Evolutionary conservation across 1,140 invertebrate genomes (phyloP).

Genomic region (Phthorimaea operculella): DNA sequence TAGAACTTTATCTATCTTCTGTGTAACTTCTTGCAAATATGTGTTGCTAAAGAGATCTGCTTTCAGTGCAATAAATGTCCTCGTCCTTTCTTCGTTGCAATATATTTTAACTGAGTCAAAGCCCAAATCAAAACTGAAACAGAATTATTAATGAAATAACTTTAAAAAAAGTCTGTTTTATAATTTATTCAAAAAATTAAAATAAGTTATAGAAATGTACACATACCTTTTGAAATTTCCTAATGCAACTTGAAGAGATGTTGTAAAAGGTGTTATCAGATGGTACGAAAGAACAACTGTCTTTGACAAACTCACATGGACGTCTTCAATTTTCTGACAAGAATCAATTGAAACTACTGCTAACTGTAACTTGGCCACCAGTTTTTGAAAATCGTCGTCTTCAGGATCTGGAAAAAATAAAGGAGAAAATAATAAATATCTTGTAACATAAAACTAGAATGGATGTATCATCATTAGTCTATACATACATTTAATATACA

Average conservation of each 20-base stretch:
- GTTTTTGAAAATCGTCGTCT: slow-evolving; percentile 25
- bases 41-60: slow-evolving; percentile 64
- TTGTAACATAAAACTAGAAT: neutral
- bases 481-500: slow-evolving; percentile 78
- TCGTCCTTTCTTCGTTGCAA: slow-evolving; percentile 78
- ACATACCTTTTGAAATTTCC: slow-evolving; percentile 30
- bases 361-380: slow-evolving; percentile 34
- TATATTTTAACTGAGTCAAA: slow-evolving; percentile 73
- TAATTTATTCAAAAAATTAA: neutral
- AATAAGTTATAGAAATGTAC: neutral
- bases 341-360: slow-evolving; percentile 20
- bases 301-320: slow-evolving; percentile 61
- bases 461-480: neutral
- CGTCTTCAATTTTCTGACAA: slow-evolving; percentile 39
- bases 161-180: neutral
- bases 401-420: slow-evolving; percentile 30
- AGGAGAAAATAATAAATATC: neutral
- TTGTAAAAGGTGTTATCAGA: slow-evolving; percentile 41
- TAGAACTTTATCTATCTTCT: slow-evolving; percentile 71
- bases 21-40: slow-evolving; percentile 65
- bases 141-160: neutral
- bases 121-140: slow-evolving; percentile 70
- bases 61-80: slow-evolving; percentile 78
- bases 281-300: slow-evolving; percentile 51
- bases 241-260: slow-evolving; percentile 30